phyloP scores from a whole-genome alignment of 2,888 invertebrate genomes.

The Eristalis tenax region DNA sequence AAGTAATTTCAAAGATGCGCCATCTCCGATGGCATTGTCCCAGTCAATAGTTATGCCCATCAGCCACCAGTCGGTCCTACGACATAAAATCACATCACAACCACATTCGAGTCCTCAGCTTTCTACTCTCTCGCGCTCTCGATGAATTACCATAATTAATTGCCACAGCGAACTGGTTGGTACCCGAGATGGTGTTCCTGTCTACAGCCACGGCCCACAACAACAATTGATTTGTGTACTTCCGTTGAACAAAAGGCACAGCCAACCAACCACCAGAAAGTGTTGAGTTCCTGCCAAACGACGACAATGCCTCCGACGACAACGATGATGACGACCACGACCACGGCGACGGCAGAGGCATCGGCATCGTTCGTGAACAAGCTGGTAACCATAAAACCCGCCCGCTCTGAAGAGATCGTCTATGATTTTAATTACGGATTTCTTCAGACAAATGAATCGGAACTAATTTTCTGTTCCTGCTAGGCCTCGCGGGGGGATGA shows the following conservation, averaged over 20 bases:
- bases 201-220: conserved; percentile 37
- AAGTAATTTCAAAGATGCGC: background rate
- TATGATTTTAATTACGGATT: conserved; percentile 67
- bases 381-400: conserved; percentile 30
- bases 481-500: conserved; percentile 32
- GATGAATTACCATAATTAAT: conserved; percentile 62
- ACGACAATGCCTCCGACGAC: background rate
- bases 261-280: conserved; percentile 30
- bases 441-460: conserved; percentile 69
- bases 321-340: background rate
- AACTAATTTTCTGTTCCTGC: conserved; percentile 57
- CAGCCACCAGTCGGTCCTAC: background rate
- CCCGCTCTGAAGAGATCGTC: conserved; percentile 10
- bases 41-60: background rate
- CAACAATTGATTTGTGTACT: conserved; percentile 67
- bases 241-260: conserved; percentile 45
- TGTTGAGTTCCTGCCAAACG: conserved; percentile 29
- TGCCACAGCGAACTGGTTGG: conserved; percentile 42
- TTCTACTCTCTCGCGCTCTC: conserved; percentile 41
- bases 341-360: background rate
- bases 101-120: conserved; percentile 37
- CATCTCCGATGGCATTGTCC: background rate
- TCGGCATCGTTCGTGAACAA: background rate
- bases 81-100: conserved; percentile 26
- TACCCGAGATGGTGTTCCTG: conserved; percentile 15